Base-by-base conservation (phyloP, 2,888 invertebrate genomes). In the Baccha elongata region DNA sequence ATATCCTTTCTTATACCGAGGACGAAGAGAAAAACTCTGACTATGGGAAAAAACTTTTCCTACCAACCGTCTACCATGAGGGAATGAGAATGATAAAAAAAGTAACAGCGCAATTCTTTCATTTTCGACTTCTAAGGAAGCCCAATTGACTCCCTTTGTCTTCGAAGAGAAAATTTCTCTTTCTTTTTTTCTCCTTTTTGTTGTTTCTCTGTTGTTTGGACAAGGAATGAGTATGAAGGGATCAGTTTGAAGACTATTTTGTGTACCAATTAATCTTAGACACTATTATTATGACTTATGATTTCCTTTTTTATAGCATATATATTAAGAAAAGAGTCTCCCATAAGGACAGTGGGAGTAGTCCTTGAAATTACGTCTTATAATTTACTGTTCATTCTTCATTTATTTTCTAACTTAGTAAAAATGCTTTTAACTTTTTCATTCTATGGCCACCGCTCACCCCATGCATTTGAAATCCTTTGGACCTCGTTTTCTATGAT, bases 261-360 rank as follows among this genome's bases (percentile, higher is more conserved):
- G 53, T 76, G 71, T 73, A 68, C 73, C 72, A 83, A 78, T 73
- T 78, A 72, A 83, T 83, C 67, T 55, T 29, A 46, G 42, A 62
- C 60, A 67, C 58, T 52, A 21, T 44, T 78, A 72, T 44, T 78
- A 72, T 64, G 64, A 48, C 68, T 62, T 32, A 65, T 44, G 71
- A 71, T 55, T 62, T 69, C 50, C 44, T 35, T 32, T 44, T 35
- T 32, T n/a, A 11, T 23, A 23, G 29, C 7, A 23, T 23, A n/a
- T n/a, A n/a, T 23, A 3, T 32, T 32, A 7, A 1, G 3, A 32
- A 32, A 6, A 8, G n/a, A 60, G 48, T 55, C 32, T 58, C 62
- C 60, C 29, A 48, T n/a, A 44, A 48, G 44, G 53, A 55, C 37
- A 19, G 13, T 40, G 60, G 42, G 19, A 26, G 21, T 23, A 40